These are phyloP conservation scores for Chamaetylas fuelleborni DNA, from an alignment of 2,113 vertebrate species.

Conservation along the genomic window DNA sequence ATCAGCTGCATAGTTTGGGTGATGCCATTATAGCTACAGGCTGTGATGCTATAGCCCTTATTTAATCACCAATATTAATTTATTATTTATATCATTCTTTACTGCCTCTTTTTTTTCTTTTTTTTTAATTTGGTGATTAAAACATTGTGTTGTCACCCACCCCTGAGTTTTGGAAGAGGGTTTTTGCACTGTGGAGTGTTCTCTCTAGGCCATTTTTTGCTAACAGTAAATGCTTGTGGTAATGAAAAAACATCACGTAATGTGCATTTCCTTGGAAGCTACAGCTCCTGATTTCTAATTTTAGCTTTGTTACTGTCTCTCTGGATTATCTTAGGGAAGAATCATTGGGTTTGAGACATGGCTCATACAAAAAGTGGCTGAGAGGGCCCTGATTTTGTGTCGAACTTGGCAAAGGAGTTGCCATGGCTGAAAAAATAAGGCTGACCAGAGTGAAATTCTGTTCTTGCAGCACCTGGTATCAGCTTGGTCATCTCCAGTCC, in stretches of 20 bases:
- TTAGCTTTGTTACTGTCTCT: conserved; percentile 49
- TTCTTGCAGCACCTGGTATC: neutral
- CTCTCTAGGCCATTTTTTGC: neutral
- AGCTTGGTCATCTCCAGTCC: neutral
- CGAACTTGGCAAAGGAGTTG: neutral
- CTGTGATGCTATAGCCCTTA: neutral
- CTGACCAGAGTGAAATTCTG: neutral
- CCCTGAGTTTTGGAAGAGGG: neutral
- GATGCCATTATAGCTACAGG: neutral
- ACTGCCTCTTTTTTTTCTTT: neutral
- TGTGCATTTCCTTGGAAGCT: conserved; percentile 43
- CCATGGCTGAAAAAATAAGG: neutral
- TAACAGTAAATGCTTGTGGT: conserved; percentile 23
- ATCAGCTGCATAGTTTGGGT: neutral
- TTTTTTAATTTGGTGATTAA: neutral
- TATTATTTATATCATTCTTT: neutral
- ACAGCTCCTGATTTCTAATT: conserved; percentile 48
- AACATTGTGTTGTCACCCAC: neutral
- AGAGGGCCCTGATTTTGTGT: neutral
- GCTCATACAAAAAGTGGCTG: neutral
- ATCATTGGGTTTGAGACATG: neutral
- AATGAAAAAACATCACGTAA: conserved; percentile 32
- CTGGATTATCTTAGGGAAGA: conserved; percentile 21
- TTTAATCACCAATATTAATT: neutral
- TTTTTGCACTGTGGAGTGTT: neutral